phyloP scores from a whole-genome alignment of 2,797 vertebrate genomes.

The Pteronotus mesoamericanus region DNA sequence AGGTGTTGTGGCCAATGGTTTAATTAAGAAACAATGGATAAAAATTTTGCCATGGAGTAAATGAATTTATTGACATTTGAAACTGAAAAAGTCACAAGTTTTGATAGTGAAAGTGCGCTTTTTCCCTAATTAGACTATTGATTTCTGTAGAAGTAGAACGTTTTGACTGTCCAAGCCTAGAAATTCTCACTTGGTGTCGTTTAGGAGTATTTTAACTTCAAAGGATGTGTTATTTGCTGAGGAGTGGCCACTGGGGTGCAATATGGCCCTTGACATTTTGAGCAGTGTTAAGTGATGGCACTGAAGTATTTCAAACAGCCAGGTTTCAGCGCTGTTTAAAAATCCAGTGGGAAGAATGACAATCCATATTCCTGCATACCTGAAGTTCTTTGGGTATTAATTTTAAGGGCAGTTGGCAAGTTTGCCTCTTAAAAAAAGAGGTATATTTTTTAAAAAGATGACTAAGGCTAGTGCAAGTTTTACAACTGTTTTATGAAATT shows the following conservation, averaged over 20 bases:
- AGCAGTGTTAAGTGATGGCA: slow-evolving; percentile 56
- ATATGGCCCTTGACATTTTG: slow-evolving; percentile 61
- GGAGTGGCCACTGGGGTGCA: slow-evolving; percentile 52
- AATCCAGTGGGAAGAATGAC: slow-evolving; percentile 40
- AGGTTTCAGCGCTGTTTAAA: slow-evolving; percentile 54
- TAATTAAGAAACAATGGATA: background rate
- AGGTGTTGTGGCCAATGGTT: background rate
- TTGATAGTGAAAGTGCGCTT: background rate
- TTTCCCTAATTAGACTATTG: background rate
- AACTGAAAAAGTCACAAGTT: background rate
- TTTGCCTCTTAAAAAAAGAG: slow-evolving; percentile 27
- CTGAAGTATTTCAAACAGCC: slow-evolving; percentile 53
- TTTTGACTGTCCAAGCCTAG: background rate
- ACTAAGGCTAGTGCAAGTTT: slow-evolving; percentile 22
- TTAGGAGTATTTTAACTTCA: slow-evolving; percentile 63
- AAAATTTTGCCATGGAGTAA: background rate
- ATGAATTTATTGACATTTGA: background rate
- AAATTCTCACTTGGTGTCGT: slow-evolving; percentile 43
- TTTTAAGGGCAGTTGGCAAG: slow-evolving; percentile 59
- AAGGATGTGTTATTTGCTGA: slow-evolving; percentile 57
- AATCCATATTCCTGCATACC: slow-evolving; percentile 33
- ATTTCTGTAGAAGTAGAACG: slow-evolving; percentile 32
- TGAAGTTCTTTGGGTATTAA: slow-evolving; percentile 65
- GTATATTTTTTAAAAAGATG: background rate
- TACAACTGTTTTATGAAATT: slow-evolving; percentile 15